A percentile compares a stretch with the other conserved stretches of the same genome.
These are phyloP conservation scores for Asobara japonica DNA, from an alignment of 1,140 invertebrate species.

Conservation along the genomic window DNA sequence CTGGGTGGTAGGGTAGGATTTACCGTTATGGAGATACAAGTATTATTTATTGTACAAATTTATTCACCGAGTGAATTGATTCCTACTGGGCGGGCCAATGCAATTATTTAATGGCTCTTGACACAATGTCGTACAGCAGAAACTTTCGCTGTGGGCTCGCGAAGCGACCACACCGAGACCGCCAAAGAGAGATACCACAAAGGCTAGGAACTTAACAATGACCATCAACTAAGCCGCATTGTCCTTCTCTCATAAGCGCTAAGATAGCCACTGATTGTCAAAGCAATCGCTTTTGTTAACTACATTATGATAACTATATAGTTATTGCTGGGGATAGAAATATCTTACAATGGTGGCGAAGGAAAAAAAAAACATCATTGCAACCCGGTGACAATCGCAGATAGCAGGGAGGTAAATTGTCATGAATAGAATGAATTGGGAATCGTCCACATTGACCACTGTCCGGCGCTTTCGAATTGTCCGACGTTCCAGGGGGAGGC, in stretches of 20 bases:
- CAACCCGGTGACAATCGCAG: not conserved
- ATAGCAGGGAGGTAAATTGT: not conserved
- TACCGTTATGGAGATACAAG: no score
- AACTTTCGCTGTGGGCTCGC: slow-evolving; percentile 41
- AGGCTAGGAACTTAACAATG: slow-evolving; percentile 53
- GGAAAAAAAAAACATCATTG: not conserved
- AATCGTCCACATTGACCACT: not conserved
- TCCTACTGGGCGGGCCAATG: not conserved
- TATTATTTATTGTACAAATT: not conserved
- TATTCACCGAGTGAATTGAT: slow-evolving; percentile 3
- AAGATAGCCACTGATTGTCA: slow-evolving; percentile 8
- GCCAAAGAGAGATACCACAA: slow-evolving; percentile 21
- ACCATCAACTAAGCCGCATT: slow-evolving; percentile 60
- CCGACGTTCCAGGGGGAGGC: not conserved
- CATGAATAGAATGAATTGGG: not conserved
- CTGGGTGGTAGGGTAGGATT: no score
- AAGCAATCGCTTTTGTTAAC: slow-evolving; percentile 41
- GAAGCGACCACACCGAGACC: slow-evolving; percentile 31
- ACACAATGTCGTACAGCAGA: slow-evolving; percentile 15
- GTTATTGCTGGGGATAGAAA: not conserved
- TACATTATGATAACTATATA: slow-evolving; percentile 35
- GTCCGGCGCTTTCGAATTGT: not conserved
- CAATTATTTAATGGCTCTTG: slow-evolving; percentile 33
- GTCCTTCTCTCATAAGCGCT: slow-evolving; percentile 52
- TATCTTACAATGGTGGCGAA: not conserved